Conservation (phyloP, 2,888 invertebrate species). For the Tipula unca region DNA sequence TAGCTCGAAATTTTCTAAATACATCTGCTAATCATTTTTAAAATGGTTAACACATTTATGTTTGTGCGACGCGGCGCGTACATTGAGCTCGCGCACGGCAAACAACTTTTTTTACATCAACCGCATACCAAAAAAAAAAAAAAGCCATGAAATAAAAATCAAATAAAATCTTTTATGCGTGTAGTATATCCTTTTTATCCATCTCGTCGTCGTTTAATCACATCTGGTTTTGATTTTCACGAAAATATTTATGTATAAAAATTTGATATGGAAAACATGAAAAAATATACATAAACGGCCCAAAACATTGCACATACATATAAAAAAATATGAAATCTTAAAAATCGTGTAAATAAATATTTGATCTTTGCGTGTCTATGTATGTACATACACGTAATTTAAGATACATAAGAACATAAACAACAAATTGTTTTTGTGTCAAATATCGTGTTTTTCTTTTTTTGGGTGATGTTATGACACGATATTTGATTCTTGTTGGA, state of each 20-base stretch:
- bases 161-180: not conserved
- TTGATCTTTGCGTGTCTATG: not conserved
- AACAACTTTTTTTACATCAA: not conserved
- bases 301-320: not conserved
- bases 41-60: not conserved
- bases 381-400: not conserved
- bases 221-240: slow-evolving; percentile 8
- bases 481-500: not conserved
- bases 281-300: not conserved
- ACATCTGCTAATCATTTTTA: not conserved
- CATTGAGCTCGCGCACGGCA: not conserved
- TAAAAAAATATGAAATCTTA: not conserved
- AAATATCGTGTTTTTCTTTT: not conserved
- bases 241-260: not conserved
- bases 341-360: not conserved
- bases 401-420: not conserved
- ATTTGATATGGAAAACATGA: not conserved
- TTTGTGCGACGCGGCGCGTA: not conserved
- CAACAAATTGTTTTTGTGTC: not conserved
- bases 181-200: not conserved
- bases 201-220: not conserved
- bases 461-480: not conserved
- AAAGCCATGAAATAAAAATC: no score
- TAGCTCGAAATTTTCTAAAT: not conserved
- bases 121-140: not conserved